Base-by-base conservation (phyloP, 2,888 invertebrate species). In the Lamproptera curius region DNA sequence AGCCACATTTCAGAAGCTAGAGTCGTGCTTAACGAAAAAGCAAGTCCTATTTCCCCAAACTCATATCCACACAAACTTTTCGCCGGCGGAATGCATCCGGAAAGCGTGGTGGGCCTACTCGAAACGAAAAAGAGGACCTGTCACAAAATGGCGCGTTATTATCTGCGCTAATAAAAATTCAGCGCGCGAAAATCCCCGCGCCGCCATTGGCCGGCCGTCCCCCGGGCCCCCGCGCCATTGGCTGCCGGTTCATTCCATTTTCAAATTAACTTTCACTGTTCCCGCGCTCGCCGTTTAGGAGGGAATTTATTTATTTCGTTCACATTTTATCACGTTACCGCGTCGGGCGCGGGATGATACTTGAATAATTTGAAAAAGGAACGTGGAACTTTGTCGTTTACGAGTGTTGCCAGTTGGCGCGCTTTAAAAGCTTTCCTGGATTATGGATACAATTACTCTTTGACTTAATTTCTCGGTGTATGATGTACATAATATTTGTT, bases 181-280 rank as follows among this genome's bases (percentile, higher is more conserved):
- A 81, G 81, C 83, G 84, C 86, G 86, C 86, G 86, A 83, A 87
- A 84, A 83, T 80, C 75, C 70, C 63, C 53, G 63, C 65, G 61
- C 59, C 57, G 62, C 65, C 65, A 85, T 86, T 86, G 84, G 86
- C 54, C 69, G 68, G 51, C 64, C 63, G 68, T 73, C 77, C 84
- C 81, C 61, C 60, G 75, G 65, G 76, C 67, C 62, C 61, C 59
- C 57, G 53, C 70, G 63, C 76, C 67, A 85, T 87, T 86, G 87
- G 86, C 65, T 65, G 74, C 61, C 67, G 76, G 77, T 76, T 86
- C 83, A 86, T 87, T 78, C 83, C 85, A 84, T 86, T 87, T 87
- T 86, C 84, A 84, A 85, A 87, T 87, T 86, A 84, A 86, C 84
- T 87, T 82, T 85, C 86, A 75, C 82, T 79, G 78, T 77, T 76